Conservation (phyloP, 1,140 invertebrate genomes). For the Eurosta solidaginis region DNA sequence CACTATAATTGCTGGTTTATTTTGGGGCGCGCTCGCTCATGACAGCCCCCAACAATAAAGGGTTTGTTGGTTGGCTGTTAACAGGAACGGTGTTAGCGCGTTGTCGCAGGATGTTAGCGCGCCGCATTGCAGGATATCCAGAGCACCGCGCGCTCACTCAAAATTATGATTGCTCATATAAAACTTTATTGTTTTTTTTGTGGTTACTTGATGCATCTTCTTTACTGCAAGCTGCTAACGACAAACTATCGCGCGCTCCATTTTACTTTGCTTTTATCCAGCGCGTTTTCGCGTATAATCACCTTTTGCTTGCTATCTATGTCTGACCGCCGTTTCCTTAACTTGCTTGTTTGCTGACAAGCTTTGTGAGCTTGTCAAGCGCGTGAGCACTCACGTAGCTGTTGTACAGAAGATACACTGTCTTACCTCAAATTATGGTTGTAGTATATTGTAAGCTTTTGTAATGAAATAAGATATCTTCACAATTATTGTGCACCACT, state of each 20-base stretch:
- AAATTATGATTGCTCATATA: too few species aligned
- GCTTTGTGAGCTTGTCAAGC: conserved; percentile 23
- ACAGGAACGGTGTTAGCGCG: background rate
- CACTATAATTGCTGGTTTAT: background rate
- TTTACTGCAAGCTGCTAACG: too few species aligned
- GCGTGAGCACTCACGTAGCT: too few species aligned
- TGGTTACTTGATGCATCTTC: too few species aligned
- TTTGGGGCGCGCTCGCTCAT: background rate
- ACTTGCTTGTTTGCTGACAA: conserved; percentile 41
- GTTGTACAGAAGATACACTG: too few species aligned
- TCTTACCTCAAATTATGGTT: too few species aligned
- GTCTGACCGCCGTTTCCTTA: conserved; percentile 23
- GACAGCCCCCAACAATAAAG: background rate
- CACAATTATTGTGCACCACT: background rate
- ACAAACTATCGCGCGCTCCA: too few species aligned
- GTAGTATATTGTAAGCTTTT: background rate
- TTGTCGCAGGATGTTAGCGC: background rate
- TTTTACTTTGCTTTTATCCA: background rate
- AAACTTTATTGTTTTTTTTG: too few species aligned
- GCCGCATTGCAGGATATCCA: too few species aligned
- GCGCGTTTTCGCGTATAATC: background rate
- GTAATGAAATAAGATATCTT: background rate
- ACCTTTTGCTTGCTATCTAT: background rate
- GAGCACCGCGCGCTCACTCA: too few species aligned
- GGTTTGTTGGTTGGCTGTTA: background rate